Evolutionary conservation across 2,888 invertebrate genomes (phyloP), one percentile per base, ranked within the genome.

Genomic region (Diaphora mendica): DNA sequence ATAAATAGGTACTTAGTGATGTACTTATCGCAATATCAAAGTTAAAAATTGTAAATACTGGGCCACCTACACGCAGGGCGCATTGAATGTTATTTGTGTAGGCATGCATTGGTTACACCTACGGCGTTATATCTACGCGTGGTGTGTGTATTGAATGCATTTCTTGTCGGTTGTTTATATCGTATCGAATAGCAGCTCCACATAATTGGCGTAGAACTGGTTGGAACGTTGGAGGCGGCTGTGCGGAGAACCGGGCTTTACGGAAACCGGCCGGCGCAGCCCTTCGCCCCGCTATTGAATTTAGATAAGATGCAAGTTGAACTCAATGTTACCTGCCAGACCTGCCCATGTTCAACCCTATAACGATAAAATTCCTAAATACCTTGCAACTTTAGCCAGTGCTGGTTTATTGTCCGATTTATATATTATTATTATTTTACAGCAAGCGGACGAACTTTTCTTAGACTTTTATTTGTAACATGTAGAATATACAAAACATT

Each of bases 241-340:
- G 74, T 70, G 72, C 75, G 74, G 71, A 69, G 77, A 85, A 82
- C 44, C 69, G 64, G 51, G 64, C 70, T 42, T 20, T 85, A 82
- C 70, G 80, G 81, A 88, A 92, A 91, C 92, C 91, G 91, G 92
- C 90, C 81, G 79, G 77, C 82, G 79, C 77, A 81, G 79, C 81
- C 79, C 80, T 79, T 80, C 79, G 83, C 82, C 82, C 80, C 79
- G 84, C 85, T 88, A 87, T 89, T 88, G 88, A 88, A 90, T 89
- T 90, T 85, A 90, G 88, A 89, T 90, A 90, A 88, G 87, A 83
- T 84, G 80, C 85, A 83, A 84, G 87, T 86, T 85, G 82, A 82
- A 82, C 73, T 76, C 71, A 30, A 42, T 65, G 62, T 51, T 73
- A 72, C 65, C 68, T 48, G 69, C 73, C 69, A 69, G 69, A 77